Conservation (phyloP, 2,888 invertebrate species). For the Dromius quadrimaculatus region DNA sequence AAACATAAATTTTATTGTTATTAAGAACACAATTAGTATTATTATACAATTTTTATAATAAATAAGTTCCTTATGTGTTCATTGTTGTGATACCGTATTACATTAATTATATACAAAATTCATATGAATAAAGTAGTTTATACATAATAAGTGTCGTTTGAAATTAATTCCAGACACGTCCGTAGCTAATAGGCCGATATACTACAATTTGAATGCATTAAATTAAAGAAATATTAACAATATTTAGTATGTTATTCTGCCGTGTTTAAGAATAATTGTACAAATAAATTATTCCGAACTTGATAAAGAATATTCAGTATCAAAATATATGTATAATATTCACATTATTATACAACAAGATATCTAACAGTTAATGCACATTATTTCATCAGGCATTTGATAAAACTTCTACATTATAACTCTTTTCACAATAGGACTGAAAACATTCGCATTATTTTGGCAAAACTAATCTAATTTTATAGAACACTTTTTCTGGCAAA, state of each 20-base stretch:
- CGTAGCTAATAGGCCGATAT: constrained; percentile 47
- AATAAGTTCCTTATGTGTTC: constrained; percentile 47
- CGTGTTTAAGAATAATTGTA: constrained; percentile 43
- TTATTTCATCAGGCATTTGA: constrained; percentile 22
- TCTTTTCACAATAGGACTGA: constrained; percentile 9
- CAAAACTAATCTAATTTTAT: constrained; percentile 9
- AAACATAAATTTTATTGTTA: constrained; percentile 43
- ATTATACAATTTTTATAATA: constrained; percentile 42
- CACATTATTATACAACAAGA: constrained; percentile 42
- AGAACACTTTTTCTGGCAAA: constrained; percentile 37
- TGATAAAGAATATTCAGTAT: constrained; percentile 35
- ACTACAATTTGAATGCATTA: constrained; percentile 26
- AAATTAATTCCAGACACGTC: constrained; percentile 20
- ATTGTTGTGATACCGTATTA: constrained; percentile 43
- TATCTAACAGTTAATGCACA: constrained; percentile 38
- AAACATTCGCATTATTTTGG: constrained; percentile 25
- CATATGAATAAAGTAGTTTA: constrained; percentile 42
- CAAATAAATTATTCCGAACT: constrained; percentile 45
- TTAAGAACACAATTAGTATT: constrained; percentile 43
- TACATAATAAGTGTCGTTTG: constrained; percentile 34
- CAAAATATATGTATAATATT: constrained; percentile 50
- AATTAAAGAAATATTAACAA: constrained; percentile 3
- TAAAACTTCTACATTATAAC: not conserved
- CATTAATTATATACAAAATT: constrained; percentile 47
- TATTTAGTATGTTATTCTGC: constrained; percentile 30